Percentiles rank a stretch among this genome's conserved stretches.
phyloP scores from a whole-genome alignment of 2,113 vertebrate genomes.

The Tragelaphus scriptus region DNA sequence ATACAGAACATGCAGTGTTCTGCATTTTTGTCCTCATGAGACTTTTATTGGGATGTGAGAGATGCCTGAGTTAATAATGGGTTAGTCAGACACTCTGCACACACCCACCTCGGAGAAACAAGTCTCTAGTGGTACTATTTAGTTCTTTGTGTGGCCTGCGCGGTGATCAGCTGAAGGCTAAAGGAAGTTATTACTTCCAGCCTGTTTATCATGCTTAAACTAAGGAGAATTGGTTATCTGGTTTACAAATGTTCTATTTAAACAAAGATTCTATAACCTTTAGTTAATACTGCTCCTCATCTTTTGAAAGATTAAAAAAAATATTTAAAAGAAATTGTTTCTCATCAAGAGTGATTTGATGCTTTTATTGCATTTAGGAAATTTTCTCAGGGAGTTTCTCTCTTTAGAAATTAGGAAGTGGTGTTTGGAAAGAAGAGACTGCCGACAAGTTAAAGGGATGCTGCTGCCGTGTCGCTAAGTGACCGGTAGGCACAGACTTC shows the following conservation, averaged over 20 bases:
- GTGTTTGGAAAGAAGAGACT: neutral
- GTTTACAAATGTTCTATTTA: neutral
- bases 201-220: neutral
- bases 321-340: neutral
- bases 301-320: neutral
- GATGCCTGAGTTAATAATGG: neutral
- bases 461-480: no score
- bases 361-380: neutral
- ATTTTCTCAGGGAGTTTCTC: neutral
- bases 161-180: neutral
- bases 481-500: neutral
- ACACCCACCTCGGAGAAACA: neutral
- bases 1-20: no score
- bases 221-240: neutral
- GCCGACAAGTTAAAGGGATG: no score
- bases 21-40: neutral
- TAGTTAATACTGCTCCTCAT: neutral
- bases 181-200: neutral
- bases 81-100: neutral
- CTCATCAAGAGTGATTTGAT: neutral
- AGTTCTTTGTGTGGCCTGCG: neutral
- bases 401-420: neutral
- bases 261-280: neutral
- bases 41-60: neutral
- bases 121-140: neutral